Base-by-base conservation (phyloP, 2,113 vertebrate species). In the Phocoena sinus region DNA sequence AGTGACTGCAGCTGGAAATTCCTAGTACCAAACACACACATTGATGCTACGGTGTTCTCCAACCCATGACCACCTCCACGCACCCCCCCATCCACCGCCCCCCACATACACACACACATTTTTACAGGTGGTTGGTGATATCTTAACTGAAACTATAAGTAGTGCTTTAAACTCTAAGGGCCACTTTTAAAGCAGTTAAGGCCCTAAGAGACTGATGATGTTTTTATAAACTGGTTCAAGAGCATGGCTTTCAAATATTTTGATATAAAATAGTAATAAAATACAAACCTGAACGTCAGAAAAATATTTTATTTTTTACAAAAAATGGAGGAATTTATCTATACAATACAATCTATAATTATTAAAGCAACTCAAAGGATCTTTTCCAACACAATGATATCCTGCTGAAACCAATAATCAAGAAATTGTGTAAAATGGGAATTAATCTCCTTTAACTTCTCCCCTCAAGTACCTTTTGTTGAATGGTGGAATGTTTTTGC, bases 401-500 rank as follows among this genome's bases (percentile, higher is more conserved):
- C 71, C 89, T 71, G 63, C 83, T 84, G 33, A 91, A 91, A 85
- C n/a, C 20, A 94, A 67, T 36, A 77, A 76, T 12, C 23, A 67
- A 84, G 60, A 5, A n/a, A 82, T 62, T 68, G 89, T 9, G 9
- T 9, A 95, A 98, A 97, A 91, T 0, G 25, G 60, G 81, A 91
- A 53, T 97, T 44, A 92, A 53, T 41, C 28, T 60, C 33, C 33
- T 84, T 77, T 68, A 70, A 65, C 7, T 71, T 88, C 73, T 94
- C 83, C 71, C 26, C 9, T 53, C 31, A 33, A 53, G 85, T 99
- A 99, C 99, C 99, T 99, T 99, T 98, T 99, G 99, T 71, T 99
- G 99, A 98, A 99, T 99, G 96, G 99, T 99, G 94, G 99, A 99
- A 98, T 99, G 99, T 94, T 99, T 99, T 97, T 99, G 99, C 96